Evolutionary conservation across 2,113 vertebrate species (phyloP), one percentile per base, ranked within the genome.

Genomic region (Festucalex cinctus): DNA sequence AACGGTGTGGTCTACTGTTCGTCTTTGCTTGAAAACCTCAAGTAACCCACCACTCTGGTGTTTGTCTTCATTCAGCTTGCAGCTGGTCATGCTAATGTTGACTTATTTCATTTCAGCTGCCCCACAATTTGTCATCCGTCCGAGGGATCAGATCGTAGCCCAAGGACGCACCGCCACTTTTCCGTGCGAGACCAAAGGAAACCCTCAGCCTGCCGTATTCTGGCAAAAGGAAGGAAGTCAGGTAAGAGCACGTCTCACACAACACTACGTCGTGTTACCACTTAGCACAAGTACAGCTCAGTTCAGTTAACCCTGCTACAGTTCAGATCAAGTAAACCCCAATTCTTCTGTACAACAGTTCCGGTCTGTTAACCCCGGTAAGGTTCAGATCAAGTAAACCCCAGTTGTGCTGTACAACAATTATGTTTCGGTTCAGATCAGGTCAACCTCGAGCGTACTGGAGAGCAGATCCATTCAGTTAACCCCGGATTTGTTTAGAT

Each of bases 151-250:
- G 88, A 99, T 99, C 72, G 95, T 96, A 85, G 93, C 94, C 60
- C 97, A 99, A 82, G 97, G 97, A 53, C 94, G 95, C 64, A 95
- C 93, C 1, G 94, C 95, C 77, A 95, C 94, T 69, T 99, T 99
- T 88, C 96, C 96, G 20, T 99, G 97, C 88, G 95, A 98, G 91
- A 97, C 97, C 63, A 98, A 96, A 90, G 97, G 97, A 78, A 99
- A 99, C 81, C 97, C 97, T 20, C 97, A 98, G 71, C 97, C 97
- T 62, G 96, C 96, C 43, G 96, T 99, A 66, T 99, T 99, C 89
- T 99, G 97, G 97, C 97, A 99, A 85, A 98, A 95, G 82, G 97
- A 99, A 87, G 97, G 97, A 69, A 98, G 94, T 78, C 97, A 98
- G 95, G 97, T 98, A 88, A 76, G 86, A 58, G 9, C 49, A 53